Percentiles rank a stretch among this genome's conserved stretches.
Evolutionary conservation across 2,113 vertebrate species (phyloP).

Genomic region (Dicaeum eximium): DNA sequence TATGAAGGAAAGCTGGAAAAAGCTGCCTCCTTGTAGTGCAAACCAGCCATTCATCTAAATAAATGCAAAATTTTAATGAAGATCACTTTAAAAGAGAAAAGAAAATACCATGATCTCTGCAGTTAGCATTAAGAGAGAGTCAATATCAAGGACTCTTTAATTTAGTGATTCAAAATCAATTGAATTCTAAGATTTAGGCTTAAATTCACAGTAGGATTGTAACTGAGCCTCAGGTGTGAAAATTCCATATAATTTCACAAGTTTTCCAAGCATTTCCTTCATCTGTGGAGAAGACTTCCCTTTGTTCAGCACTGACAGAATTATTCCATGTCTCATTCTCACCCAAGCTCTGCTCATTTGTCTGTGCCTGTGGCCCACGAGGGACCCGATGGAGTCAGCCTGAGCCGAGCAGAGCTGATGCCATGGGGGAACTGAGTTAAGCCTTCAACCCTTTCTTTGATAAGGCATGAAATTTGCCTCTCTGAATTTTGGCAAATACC

Average conservation of each 20-base stretch:
- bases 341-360: not conserved
- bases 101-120: not conserved
- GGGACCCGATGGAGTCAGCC: not conserved
- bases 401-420: not conserved
- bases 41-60: not conserved
- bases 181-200: not conserved
- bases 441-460: not conserved
- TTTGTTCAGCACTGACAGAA: not conserved
- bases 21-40: not conserved
- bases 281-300: not conserved
- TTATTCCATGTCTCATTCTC: not conserved
- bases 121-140: not conserved
- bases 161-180: not conserved
- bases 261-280: not conserved
- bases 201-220: not conserved
- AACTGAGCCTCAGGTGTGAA: not conserved
- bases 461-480: not conserved
- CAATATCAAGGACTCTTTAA: not conserved
- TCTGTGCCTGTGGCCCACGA: not conserved
- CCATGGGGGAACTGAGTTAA: not conserved
- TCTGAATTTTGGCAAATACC: not conserved
- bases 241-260: not conserved
- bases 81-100: not conserved
- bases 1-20: not conserved
- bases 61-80: not conserved